Evolutionary conservation across 1,140 invertebrate species (phyloP).

Genomic region (Polypedilum pembai): DNA sequence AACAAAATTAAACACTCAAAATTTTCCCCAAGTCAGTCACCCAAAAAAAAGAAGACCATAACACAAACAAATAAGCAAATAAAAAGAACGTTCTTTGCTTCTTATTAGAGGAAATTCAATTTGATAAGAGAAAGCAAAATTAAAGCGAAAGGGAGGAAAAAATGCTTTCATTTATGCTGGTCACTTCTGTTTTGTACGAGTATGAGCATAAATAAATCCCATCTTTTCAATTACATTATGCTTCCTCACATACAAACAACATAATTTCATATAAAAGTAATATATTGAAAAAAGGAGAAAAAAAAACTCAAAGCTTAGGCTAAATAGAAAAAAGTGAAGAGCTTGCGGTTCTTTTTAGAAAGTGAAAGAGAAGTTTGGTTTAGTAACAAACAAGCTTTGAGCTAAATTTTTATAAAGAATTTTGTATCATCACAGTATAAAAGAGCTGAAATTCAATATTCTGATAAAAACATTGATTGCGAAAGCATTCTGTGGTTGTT

Average conservation of each 20-base stretch:
- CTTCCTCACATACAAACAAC: too few relatives aligned
- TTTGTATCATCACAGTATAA: not conserved
- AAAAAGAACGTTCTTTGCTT: not conserved
- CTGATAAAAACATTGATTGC: constrained; percentile 7
- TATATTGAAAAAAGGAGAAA: too few relatives aligned
- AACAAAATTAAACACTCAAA: not conserved
- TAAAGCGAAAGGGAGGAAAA: not conserved
- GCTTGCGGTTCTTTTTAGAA: too few relatives aligned
- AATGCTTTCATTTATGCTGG: not conserved
- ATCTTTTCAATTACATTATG: constrained; percentile 2
- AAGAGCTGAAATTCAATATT: not conserved
- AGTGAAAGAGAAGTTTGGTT: too few relatives aligned
- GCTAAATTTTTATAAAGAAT: too few relatives aligned
- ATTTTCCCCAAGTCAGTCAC: not conserved
- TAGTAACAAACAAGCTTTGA: too few relatives aligned
- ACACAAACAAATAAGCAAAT: not conserved
- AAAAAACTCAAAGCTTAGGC: too few relatives aligned
- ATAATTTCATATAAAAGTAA: too few relatives aligned
- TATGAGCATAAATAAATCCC: not conserved
- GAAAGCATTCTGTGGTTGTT: not conserved
- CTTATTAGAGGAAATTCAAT: not conserved
- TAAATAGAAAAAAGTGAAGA: too few relatives aligned
- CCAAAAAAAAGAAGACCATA: not conserved
- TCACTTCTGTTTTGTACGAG: not conserved
- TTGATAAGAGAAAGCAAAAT: not conserved